Base-by-base conservation (phyloP, 2,113 vertebrate species). In the Oncorhynchus nerka region DNA sequence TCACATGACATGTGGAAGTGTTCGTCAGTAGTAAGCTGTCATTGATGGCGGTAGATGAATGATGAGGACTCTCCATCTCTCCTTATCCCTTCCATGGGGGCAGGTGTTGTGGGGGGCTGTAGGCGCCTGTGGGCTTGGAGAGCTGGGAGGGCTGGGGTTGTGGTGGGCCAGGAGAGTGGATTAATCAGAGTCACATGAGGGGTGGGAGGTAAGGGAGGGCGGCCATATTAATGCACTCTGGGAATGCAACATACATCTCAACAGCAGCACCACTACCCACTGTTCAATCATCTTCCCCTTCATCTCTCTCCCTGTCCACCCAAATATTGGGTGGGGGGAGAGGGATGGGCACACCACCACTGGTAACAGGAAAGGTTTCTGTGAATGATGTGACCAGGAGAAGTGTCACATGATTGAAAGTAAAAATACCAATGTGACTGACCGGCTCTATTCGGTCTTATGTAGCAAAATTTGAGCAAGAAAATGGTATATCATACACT, bases 191-290 rank as follows among this genome's bases (percentile, higher is more conserved):
- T 62, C 79, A 45, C 13, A 70, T 39, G 66, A 5, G 73, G 51
- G 4, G 51, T 55, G 51, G 51, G 39, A 45, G 78, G 48, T 73
- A 68, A 68, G 68, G 59, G 75, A 69, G 28, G 78, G 78, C 1
- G 24, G 70, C 81, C 69, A 80, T 48, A 72, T 79, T 64, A 69
- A 30, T 24, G 76, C 73, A 84, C 67, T 70, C 26, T 0, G 28
- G 73, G 64, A 76, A 88, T 80, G 81, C 76, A 81, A 49, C 55
- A 82, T 70, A 74, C 62, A 76, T 74, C 28, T 76, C 70, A 80
- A 78, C 49, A 62, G 26, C 71, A 22, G 5, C 59, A 5, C n/a
- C 26, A 13, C 64, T 32, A 9, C 22, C 19, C 22, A n/a, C 22
- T 26, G 9, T 22, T 64, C 62, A 57, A 55, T 66, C 64, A 28